These are phyloP conservation scores for Loris lydekkerianus DNA, from an alignment of 2,797 vertebrate species.

Conservation along the genomic window DNA sequence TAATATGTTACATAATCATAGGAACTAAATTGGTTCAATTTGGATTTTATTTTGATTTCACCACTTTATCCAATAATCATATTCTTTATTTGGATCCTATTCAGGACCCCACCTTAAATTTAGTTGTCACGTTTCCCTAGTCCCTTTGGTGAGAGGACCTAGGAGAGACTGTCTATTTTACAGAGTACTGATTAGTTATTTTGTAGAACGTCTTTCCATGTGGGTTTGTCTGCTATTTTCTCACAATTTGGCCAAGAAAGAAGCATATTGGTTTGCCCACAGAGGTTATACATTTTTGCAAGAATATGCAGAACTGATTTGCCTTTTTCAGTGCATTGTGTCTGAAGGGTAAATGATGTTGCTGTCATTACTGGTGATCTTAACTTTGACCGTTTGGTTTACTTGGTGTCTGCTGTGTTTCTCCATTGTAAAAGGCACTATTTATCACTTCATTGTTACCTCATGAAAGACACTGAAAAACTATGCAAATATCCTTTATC, in stretches of 20 bases:
- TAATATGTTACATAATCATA: slow-evolving; percentile 3
- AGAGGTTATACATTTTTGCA: not conserved
- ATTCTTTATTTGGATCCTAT: not conserved
- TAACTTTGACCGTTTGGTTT: not conserved
- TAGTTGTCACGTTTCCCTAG: not conserved
- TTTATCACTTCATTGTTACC: not conserved
- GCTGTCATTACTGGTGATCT: not conserved
- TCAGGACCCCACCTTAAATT: not conserved
- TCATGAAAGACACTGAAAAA: not conserved
- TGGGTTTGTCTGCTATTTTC: not conserved
- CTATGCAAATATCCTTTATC: not conserved
- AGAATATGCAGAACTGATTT: not conserved
- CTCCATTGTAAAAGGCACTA: not conserved
- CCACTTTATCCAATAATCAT: not conserved
- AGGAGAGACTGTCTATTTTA: not conserved
- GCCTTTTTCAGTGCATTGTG: not conserved
- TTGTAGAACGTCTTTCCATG: not conserved
- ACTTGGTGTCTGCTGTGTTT: not conserved
- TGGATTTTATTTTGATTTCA: not conserved
- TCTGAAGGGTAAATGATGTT: not conserved
- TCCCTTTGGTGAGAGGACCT: not conserved
- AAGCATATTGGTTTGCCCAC: no score
- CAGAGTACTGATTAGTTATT: not conserved
- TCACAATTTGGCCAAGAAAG: not conserved
- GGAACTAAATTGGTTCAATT: not conserved